Base-by-base conservation (phyloP, 2,797 vertebrate species). In the Helostoma temminkii region DNA sequence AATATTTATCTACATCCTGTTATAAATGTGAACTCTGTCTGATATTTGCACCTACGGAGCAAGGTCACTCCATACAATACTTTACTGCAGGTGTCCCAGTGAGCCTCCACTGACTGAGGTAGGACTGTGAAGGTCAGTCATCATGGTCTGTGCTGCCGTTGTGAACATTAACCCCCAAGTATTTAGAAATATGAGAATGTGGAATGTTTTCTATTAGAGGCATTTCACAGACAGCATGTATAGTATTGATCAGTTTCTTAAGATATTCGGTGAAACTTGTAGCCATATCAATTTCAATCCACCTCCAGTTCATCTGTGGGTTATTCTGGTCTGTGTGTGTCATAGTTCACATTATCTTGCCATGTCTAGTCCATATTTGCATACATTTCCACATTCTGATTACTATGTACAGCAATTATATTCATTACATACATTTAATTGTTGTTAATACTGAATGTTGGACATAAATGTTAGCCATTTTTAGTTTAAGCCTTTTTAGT, bases 41-140 rank as follows among this genome's bases (percentile, higher is more conserved):
- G 54, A 62, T 50, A 39, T 64, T 42, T 63, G 24, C 42, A 49
- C 28, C 39, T 54, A 39, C 39, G 8, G 26, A 28, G 24, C 45
- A 66, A 73, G 0, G 30, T 62, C 69, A 48, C 24, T 18, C 28
- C 43, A n/a, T 62, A 46, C 45, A 53, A 61, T 34, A 64, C 28
- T 11, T 34, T 26, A 21, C 9, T 21, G 32, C 32, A 60, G 15
- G n/a, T 25, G 34, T 63, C 43, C 43, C 28, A 50, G 37, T 37
- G 19, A 10, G 50, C 18, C n/a, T 7, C 11, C 30, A 21, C 15
- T 36, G 47, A 25, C 36, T 22, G 14, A 25, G 30, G 36, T 14
- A 21, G 15, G 6, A 46, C 16, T 24, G 5, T 32, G 5, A 36
- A 58, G 47, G 59, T 64, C 37, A 64, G n/a, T 52, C 22, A 18